Base-by-base conservation (phyloP, 2,888 invertebrate genomes). In the Rhodophaea formosa region DNA sequence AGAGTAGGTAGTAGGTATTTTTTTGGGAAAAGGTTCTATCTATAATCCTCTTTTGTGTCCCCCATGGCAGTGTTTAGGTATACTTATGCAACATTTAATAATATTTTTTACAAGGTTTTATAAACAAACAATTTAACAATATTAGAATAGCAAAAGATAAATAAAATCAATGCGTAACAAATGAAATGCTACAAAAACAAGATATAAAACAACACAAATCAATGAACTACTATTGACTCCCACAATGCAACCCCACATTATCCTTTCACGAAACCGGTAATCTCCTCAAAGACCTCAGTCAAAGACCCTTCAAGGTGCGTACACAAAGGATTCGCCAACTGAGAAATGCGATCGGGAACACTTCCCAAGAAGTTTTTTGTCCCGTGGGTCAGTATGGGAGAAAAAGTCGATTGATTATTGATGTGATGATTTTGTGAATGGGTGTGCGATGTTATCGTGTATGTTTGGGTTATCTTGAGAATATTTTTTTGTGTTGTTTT, bases 231-330 rank as follows among this genome's bases (percentile, higher is more conserved):
- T 74, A 66, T 63, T 67, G 72, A 80, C 77, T 81, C 76, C 78
- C 73, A 75, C 72, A 71, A 70, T 68, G 60, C 55, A 67, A 67
- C 67, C 64, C 57, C 63, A 70, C 66, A 71, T 77, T 79, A 79
- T 86, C 79, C 69, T 61, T 70, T 80, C 75, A 79, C 80, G 74
- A 71, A 70, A 70, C 75, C 80, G 75, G 78, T 81, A 81, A 83
- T 80, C 79, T 79, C 69, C 61, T 64, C 84, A 86, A 86, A 76
- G n/a, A n/a, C n/a, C n/a, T n/a, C n/a, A n/a, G n/a, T n/a, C n/a
- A n/a, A n/a, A n/a, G 68, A 72, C 47, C 23, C 54, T 66, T 77
- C 82, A 87, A 88, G 87, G 86, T 86, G 86, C 61, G 53, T 59
- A 61, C 76, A 82, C 77, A 80, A 87, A 77, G 72, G 75, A 72